Evolutionary conservation across 2,888 invertebrate genomes (phyloP).

Genomic region (Amiota communis): DNA sequence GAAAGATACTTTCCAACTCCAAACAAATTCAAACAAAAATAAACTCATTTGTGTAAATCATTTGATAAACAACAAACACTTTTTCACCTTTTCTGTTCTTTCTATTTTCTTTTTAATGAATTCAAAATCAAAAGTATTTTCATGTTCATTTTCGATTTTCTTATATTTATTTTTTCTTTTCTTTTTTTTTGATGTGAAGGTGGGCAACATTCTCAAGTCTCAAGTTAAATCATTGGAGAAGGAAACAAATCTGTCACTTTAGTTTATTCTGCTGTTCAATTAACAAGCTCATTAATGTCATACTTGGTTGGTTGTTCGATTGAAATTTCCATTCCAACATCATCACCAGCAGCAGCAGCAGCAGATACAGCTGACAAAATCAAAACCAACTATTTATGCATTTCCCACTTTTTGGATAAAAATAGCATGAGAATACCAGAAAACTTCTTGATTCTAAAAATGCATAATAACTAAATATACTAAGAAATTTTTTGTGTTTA

Average conservation of each 20-base stretch:
- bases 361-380: no score
- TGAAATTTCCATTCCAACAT: background rate
- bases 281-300: constrained; percentile 61
- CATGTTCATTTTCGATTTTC: no score
- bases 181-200: background rate
- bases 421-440: no score
- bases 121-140: no score
- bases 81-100: no score
- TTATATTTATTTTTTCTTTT: no score
- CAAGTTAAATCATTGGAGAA: background rate
- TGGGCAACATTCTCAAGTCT: background rate
- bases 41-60: constrained; percentile 23
- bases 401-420: no score
- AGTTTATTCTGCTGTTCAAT: constrained; percentile 48
- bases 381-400: no score
- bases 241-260: constrained; percentile 52
- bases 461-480: no score
- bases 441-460: no score
- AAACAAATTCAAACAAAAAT: constrained; percentile 1
- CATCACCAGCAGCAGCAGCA: background rate
- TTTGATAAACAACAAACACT: constrained; percentile 12
- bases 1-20: constrained; percentile 9
- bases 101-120: no score
- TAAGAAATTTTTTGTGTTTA: no score
- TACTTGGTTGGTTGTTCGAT: constrained; percentile 1